Conservation (phyloP, 2,888 invertebrate species). For the Acleris laterana region DNA sequence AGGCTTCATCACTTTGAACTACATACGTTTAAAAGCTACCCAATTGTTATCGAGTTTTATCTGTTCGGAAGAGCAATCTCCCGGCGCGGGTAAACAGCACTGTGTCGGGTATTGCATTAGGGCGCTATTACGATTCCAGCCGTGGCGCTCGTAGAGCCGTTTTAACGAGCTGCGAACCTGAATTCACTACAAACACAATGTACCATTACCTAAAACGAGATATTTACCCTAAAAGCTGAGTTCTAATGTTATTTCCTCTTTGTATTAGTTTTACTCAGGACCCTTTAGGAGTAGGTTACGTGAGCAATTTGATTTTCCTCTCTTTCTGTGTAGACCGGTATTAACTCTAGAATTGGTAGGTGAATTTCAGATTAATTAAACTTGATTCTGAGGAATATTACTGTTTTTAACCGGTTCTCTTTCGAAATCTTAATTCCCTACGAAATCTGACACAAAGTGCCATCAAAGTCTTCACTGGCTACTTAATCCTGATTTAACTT, state of each 20-base stretch:
- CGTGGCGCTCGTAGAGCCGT: background rate
- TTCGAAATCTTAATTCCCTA: background rate
- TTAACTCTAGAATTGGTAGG: background rate
- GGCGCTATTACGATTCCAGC: too few relatives aligned
- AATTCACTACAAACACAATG: slow-evolving; percentile 17
- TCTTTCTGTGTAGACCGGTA: too few relatives aligned
- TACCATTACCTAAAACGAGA: slow-evolving; percentile 17
- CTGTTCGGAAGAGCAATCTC: too few relatives aligned
- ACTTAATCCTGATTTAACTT: background rate
- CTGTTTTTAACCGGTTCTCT: background rate
- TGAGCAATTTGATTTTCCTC: background rate
- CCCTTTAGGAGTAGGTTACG: too few relatives aligned
- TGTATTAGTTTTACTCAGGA: slow-evolving; percentile 2
- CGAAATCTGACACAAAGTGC: background rate
- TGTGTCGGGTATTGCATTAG: too few relatives aligned
- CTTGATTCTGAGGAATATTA: background rate
- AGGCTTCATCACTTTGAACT: too few relatives aligned
- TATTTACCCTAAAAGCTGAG: slow-evolving; percentile 9
- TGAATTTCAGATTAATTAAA: background rate
- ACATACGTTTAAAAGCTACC: too few relatives aligned
- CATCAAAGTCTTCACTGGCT: background rate
- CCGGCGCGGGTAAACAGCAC: too few relatives aligned
- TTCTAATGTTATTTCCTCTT: slow-evolving; percentile 10
- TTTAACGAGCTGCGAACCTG: slow-evolving; percentile 20
- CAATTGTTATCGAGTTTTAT: too few relatives aligned